A percentile compares a stretch with the other conserved stretches of the same genome.
Evolutionary conservation across 2,797 vertebrate species (phyloP).

Genomic region (Simalia tracyae): DNA sequence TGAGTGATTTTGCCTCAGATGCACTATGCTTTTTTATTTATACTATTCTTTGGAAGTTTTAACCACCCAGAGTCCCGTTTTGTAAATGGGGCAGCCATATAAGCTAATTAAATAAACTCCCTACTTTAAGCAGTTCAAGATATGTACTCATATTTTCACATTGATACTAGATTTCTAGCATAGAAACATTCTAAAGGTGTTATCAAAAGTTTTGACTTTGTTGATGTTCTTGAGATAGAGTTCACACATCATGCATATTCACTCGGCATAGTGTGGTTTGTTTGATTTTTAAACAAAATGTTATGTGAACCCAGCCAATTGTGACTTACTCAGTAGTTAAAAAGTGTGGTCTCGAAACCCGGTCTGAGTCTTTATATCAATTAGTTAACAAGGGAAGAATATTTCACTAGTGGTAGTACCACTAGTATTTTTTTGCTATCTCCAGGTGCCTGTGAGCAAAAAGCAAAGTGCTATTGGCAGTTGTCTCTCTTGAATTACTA

Average conservation of each 20-base stretch:
- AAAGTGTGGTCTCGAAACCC: not conserved
- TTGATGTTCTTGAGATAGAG: not conserved
- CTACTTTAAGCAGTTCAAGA: conserved; percentile 4
- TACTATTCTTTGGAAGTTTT: not conserved
- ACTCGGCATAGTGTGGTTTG: not conserved
- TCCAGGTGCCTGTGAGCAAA: not conserved
- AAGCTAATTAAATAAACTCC: not conserved
- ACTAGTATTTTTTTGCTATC: not conserved
- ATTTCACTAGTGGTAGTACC: not conserved
- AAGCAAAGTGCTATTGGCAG: not conserved
- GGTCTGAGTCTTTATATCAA: not conserved
- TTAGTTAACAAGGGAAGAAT: not conserved
- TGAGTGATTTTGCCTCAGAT: not conserved
- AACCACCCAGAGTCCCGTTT: not conserved
- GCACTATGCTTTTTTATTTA: not conserved
- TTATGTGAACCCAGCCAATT: not conserved
- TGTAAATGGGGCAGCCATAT: not conserved
- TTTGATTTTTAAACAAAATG: not conserved
- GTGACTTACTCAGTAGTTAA: not conserved
- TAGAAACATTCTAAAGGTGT: not conserved
- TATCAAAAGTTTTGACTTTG: not conserved
- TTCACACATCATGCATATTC: not conserved
- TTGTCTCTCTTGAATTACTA: not conserved
- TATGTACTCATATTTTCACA: not conserved
- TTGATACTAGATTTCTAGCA: not conserved